phyloP scores from a whole-genome alignment of 1,140 invertebrate genomes.

The Ptiloglossa arizonensis region DNA sequence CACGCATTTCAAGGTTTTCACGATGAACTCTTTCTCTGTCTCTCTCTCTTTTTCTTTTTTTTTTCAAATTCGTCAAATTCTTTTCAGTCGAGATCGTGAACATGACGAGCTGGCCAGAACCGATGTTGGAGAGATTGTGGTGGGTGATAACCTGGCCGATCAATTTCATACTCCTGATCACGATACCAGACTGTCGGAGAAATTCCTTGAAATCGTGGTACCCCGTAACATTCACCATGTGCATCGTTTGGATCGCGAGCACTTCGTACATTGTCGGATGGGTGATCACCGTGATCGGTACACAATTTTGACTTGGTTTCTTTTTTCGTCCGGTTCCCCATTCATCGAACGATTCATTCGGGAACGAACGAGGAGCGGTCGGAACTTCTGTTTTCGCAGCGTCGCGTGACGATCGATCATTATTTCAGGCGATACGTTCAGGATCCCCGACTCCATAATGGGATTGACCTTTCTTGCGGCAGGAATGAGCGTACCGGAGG shows the following conservation, averaged over 20 bases:
- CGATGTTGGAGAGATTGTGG: slow-evolving; percentile 81
- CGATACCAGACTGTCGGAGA: slow-evolving; percentile 90
- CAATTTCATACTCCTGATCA: slow-evolving; percentile 86
- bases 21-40: no score
- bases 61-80: no score
- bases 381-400: neutral
- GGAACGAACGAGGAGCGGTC: neutral
- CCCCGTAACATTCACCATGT: slow-evolving; percentile 85
- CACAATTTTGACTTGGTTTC: neutral
- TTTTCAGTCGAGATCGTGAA: slow-evolving; percentile 82
- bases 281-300: slow-evolving; percentile 88
- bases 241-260: slow-evolving; percentile 85
- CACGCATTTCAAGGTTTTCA: no score
- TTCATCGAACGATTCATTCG: no score
- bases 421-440: slow-evolving; percentile 84
- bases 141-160: slow-evolving; percentile 90
- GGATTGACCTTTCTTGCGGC: slow-evolving; percentile 92
- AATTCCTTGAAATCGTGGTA: slow-evolving; percentile 81
- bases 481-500: slow-evolving; percentile 93
- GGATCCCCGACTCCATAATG: slow-evolving; percentile 89
- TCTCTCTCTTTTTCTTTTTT: no score
- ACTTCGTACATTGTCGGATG: slow-evolving; percentile 87
- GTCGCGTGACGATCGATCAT: slow-evolving; percentile 21
- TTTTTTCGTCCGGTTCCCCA: neutral
- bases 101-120: slow-evolving; percentile 84